phyloP scores from a whole-genome alignment of 2,888 invertebrate genomes.

The Hydrotaea cyrtoneurina region DNA sequence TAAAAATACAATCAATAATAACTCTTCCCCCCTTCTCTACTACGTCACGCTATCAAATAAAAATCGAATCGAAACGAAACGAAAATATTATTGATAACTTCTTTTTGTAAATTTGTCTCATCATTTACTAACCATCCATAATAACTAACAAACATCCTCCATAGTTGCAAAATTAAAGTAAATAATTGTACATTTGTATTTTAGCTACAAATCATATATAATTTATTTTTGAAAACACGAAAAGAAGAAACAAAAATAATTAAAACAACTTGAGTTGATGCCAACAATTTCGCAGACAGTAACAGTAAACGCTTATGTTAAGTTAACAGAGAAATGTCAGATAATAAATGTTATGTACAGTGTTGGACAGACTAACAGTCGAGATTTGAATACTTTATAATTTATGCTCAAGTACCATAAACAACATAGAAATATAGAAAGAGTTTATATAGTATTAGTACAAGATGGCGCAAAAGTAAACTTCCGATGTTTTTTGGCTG shows the following conservation, averaged over 20 bases:
- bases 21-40: conserved; percentile 63
- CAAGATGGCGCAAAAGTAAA: too few species aligned
- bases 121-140: conserved; percentile 59
- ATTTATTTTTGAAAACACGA: background rate
- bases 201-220: conserved; percentile 24
- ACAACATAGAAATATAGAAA: too few species aligned
- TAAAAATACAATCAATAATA: conserved; percentile 45
- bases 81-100: conserved; percentile 53
- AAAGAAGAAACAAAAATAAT: background rate
- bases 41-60: conserved; percentile 71
- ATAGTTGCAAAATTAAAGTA: conserved; percentile 68
- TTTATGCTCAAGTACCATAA: too few species aligned
- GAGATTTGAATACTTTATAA: too few species aligned
- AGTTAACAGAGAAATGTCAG: background rate
- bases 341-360: too few species aligned
- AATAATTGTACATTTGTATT: conserved; percentile 50
- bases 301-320: conserved; percentile 17
- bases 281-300: background rate
- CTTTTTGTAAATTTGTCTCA: conserved; percentile 64
- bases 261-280: too few species aligned
- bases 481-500: too few species aligned
- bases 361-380: too few species aligned
- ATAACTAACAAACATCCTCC: conserved; percentile 57
- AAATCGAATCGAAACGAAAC: conserved; percentile 48
- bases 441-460: too few species aligned